phyloP scores from a whole-genome alignment of 2,888 invertebrate species.

The Agrochola litura region DNA sequence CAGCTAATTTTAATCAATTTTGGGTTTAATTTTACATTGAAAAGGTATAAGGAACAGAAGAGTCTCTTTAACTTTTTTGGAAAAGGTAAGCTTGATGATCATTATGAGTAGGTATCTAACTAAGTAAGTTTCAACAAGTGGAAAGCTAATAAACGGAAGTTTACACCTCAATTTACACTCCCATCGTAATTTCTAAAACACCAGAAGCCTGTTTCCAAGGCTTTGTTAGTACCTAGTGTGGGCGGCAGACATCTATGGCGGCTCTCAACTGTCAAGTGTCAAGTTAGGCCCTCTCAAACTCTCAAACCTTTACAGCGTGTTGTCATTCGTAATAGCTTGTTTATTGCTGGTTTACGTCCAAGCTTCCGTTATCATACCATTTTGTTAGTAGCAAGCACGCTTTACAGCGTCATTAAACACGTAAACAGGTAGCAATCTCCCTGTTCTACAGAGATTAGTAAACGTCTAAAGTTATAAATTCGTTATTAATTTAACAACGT shows the following conservation, averaged over 20 bases:
- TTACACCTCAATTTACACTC: constrained; percentile 16
- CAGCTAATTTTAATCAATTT: no score
- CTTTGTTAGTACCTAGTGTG: not conserved
- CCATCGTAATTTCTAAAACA: constrained; percentile 30
- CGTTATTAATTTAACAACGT: constrained; percentile 43
- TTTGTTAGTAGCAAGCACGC: constrained; percentile 21
- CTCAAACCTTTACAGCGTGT: constrained; percentile 24
- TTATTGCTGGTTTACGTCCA: constrained; percentile 41
- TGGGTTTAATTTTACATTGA: not conserved
- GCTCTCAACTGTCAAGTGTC: constrained; percentile 19
- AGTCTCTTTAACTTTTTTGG: not conserved
- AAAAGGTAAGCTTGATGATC: not conserved
- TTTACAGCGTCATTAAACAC: constrained; percentile 53
- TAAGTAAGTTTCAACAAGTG: not conserved
- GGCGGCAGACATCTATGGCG: constrained; percentile 23
- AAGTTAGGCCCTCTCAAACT: constrained; percentile 6
- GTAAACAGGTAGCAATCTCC: constrained; percentile 55
- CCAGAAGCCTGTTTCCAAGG: constrained; percentile 1
- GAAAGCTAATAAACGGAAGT: constrained; percentile 22
- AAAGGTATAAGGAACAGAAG: not conserved
- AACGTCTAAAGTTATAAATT: constrained; percentile 30
- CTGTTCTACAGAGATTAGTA: constrained; percentile 36
- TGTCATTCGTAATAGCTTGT: constrained; percentile 42
- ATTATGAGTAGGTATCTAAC: not conserved
- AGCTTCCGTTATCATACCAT: constrained; percentile 42